Evolutionary conservation across 2,888 invertebrate genomes (phyloP).

Genomic region (Scaptomyza tumidula): DNA sequence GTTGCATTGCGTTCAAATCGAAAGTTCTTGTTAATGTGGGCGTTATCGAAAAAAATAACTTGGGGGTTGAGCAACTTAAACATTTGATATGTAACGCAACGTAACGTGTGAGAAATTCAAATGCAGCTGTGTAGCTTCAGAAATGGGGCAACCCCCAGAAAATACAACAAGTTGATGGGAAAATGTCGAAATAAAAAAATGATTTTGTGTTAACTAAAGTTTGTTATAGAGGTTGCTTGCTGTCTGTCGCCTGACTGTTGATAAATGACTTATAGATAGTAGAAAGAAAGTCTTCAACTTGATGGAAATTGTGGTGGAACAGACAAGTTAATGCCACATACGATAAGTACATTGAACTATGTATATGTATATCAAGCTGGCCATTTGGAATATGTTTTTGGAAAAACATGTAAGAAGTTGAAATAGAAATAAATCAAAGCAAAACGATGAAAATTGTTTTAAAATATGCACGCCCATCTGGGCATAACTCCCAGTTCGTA

Average conservation of each 20-base stretch:
- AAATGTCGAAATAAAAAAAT: conserved; percentile 38
- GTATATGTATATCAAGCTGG: neutral
- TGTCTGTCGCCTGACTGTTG: conserved; percentile 46
- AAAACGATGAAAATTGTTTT: conserved; percentile 51
- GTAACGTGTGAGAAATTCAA: conserved; percentile 73
- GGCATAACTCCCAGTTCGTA: conserved; percentile 25
- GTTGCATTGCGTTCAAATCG: conserved; percentile 20
- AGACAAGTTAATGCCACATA: conserved; percentile 63
- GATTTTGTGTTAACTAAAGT: conserved; percentile 11
- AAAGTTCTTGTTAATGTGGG: conserved; percentile 72
- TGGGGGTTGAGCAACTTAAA: conserved; percentile 9
- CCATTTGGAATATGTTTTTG: conserved; percentile 9
- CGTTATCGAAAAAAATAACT: conserved; percentile 45
- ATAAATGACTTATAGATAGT: conserved; percentile 70
- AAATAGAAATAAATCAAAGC: conserved; percentile 54
- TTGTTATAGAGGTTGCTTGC: conserved; percentile 23
- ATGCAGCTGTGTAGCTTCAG: conserved; percentile 30
- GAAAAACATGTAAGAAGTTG: conserved; percentile 21
- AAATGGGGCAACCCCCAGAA: conserved; percentile 37
- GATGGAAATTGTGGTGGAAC: conserved; percentile 36
- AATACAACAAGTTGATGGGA: conserved; percentile 40
- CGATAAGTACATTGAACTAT: conserved; percentile 28
- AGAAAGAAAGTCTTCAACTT: conserved; percentile 41
- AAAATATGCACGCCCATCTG: conserved; percentile 60
- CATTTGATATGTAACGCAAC: conserved; percentile 57